Evolutionary conservation across 2,888 invertebrate genomes (phyloP), one percentile per base, ranked within the genome.

Genomic region (Frankliniella intonsa): DNA sequence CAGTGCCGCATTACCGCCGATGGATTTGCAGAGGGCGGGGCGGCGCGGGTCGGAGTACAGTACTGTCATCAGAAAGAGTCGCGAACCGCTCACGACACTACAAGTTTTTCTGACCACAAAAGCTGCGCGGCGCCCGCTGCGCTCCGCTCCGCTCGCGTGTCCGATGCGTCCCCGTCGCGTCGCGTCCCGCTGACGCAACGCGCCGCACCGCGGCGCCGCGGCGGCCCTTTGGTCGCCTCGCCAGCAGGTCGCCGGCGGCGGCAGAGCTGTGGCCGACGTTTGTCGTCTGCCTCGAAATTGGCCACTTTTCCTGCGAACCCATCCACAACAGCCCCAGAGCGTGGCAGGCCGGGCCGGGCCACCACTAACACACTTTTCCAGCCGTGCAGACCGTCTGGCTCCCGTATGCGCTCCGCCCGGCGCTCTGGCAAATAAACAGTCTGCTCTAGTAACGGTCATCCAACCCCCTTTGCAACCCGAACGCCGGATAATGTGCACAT

Each of bases 351-450:
- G 19, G 55, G 62, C 62, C 7, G 19, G 17, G 62, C 62, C 62
- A 62, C 62, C 62, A 62, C 62, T 62, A 62, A 62, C 62, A 62
- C 62, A 62, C 62, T 62, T 62, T 62, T 62, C n/a, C 62, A 5
- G 38, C 38, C 38, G 12, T 17, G 62, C 11, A 19, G 55, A 19
- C 10, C 55, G 62, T 62, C 62, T n/a, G 62, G 7, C 19, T 62
- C n/a, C n/a, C 14, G 62, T 62, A 38, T 38, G 38, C 38, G 38
- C 38, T 38, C 38, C n/a, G 62, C 14, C 17, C 62, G 62, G 19
- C 19, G 17, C 62, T 17, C 1, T n/a, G 62, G 14, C 62, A n/a
- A n/a, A 12, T 2, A 2, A 17, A n/a, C 7, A 17, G 62, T n/a
- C 62, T 62, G 62, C 55, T 55, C 3, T 2, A 17, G 14, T 55